Conservation (phyloP, 2,888 invertebrate species). For the Dolichopus griseipennis region DNA sequence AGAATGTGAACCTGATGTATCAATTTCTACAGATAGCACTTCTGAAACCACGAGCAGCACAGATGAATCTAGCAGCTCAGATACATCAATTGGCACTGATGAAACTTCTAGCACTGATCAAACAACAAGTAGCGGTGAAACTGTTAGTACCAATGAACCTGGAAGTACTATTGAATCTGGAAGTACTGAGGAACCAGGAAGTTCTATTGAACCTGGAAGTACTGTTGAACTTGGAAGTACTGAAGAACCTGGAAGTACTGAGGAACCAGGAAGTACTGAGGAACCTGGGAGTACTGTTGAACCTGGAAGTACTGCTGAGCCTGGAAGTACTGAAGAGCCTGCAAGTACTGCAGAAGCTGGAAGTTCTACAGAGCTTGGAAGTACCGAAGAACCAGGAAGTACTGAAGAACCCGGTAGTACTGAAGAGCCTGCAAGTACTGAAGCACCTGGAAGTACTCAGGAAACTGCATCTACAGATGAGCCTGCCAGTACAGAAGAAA, state of each 20-base stretch:
- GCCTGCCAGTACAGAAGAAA: constrained; percentile 13
- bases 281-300: not conserved
- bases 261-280: constrained; percentile 13
- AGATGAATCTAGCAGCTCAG: constrained; percentile 8
- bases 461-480: constrained; percentile 10
- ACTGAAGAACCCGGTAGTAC: constrained; percentile 8
- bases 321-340: constrained; percentile 12
- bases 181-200: not conserved
- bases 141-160: constrained; percentile 10
- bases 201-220: constrained; percentile 26
- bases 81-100: constrained; percentile 12
- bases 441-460: constrained; percentile 14
- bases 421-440: constrained; percentile 22
- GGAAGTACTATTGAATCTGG: not conserved
- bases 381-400: not conserved
- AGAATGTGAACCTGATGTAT: not conserved
- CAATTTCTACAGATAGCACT: constrained; percentile 21
- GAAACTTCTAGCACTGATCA: not conserved
- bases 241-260: constrained; percentile 17
- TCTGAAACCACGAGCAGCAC: constrained; percentile 17
- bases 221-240: constrained; percentile 20
- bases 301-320: constrained; percentile 19
- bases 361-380: constrained; percentile 22
- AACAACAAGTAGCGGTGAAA: constrained; percentile 3
- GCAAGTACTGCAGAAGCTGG: constrained; percentile 15